Conservation (phyloP, 2,888 invertebrate genomes). For the Drosophila formosana region DNA sequence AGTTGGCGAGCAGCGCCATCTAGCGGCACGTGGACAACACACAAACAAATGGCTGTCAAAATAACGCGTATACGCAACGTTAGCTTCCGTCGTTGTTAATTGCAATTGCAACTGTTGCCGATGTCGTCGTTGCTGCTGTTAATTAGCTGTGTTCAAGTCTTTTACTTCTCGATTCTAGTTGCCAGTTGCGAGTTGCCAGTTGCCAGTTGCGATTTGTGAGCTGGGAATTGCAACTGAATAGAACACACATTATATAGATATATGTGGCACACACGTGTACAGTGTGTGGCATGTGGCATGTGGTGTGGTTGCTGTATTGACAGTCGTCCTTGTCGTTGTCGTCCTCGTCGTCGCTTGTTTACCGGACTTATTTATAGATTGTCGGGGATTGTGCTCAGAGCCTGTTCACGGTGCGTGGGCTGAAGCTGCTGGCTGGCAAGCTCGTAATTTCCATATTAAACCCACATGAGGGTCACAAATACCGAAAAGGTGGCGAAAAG, state of each 20-base stretch:
- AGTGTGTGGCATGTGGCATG: not conserved
- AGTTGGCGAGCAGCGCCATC: conserved; percentile 15
- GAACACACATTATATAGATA: not conserved
- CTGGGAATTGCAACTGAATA: conserved; percentile 32
- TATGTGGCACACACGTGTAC: not conserved
- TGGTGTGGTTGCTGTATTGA: conserved; percentile 23
- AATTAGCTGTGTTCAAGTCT: conserved; percentile 46
- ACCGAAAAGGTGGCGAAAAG: conserved; percentile 28
- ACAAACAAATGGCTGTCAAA: not conserved
- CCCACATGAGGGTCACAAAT: conserved; percentile 37
- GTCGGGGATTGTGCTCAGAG: conserved; percentile 44
- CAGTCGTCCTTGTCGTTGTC: conserved; percentile 10
- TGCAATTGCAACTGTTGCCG: conserved; percentile 17
- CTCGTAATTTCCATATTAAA: conserved; percentile 49
- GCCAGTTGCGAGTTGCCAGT: too few relatives aligned
- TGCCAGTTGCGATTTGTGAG: conserved; percentile 15
- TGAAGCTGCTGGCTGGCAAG: conserved; percentile 2
- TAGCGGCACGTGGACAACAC: not conserved
- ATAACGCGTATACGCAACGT: conserved; percentile 6
- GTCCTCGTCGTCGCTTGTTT: conserved; percentile 44
- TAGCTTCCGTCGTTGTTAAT: conserved; percentile 22
- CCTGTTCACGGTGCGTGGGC: conserved; percentile 17
- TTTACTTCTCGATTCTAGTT: conserved; percentile 18
- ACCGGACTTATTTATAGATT: conserved; percentile 73
- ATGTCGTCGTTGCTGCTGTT: conserved; percentile 27